Evolutionary conservation across 2,888 invertebrate genomes (phyloP).

Genomic region (Gryllus longicercus): DNA sequence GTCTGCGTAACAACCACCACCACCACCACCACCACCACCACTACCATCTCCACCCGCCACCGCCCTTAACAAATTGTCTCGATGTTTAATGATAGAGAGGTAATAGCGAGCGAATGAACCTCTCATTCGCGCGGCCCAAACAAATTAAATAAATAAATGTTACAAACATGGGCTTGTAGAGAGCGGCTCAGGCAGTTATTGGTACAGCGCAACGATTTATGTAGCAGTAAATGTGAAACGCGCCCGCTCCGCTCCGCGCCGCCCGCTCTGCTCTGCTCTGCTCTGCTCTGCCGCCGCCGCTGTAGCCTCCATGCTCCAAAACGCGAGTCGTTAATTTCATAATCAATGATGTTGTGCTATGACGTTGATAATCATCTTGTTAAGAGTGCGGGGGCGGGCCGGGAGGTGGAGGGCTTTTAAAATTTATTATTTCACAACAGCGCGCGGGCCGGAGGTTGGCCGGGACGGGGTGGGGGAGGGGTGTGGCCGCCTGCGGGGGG

Average conservation of each 20-base stretch:
- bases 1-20: too few species aligned
- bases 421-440: conserved; percentile 17
- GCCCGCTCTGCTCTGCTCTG: neutral
- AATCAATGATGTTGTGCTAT: conserved; percentile 17
- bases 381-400: neutral
- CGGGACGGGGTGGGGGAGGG: neutral
- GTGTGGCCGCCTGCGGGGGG: neutral
- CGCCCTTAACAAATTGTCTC: neutral
- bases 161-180: conserved; percentile 1
- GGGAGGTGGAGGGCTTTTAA: neutral
- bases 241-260: neutral
- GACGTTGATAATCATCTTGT: conserved; percentile 17
- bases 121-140: neutral
- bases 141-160: neutral
- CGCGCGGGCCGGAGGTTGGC: neutral
- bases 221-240: conserved; percentile 1
- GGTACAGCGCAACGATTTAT: conserved; percentile 17
- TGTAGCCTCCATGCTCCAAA: neutral
- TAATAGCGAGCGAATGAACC: neutral
- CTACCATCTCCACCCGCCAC: neutral
- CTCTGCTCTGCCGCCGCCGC: neutral
- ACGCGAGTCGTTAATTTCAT: conserved; percentile 10
- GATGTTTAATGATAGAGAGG: conserved; percentile 11
- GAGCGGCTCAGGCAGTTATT: neutral
- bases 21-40: neutral